A percentile compares a stretch with the other conserved stretches of the same genome.
phyloP scores from a whole-genome alignment of 2,113 vertebrate species.

The Peromyscus polionotus region DNA sequence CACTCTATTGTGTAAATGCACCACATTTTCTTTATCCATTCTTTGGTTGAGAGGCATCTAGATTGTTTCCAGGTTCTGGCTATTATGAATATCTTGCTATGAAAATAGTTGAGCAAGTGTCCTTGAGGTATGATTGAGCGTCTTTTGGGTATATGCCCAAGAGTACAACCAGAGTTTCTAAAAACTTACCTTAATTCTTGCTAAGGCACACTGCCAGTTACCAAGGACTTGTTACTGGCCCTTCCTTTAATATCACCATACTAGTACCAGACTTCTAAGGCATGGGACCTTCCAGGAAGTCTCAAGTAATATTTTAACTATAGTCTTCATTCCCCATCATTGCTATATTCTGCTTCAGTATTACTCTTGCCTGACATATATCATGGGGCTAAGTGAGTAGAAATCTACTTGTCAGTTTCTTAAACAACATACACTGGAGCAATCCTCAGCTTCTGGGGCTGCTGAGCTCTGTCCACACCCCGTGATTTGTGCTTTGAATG shows the following conservation, averaged over 20 bases:
- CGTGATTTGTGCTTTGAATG: not conserved
- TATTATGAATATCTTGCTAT: too few species aligned
- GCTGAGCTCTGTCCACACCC: too few species aligned
- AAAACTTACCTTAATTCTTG: not conserved
- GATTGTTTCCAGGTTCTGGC: too few species aligned
- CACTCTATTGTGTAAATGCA: too few species aligned
- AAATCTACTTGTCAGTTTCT: not conserved
- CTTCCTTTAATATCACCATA: not conserved
- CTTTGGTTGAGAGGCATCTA: too few species aligned
- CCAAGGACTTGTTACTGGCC: not conserved
- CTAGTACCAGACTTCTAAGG: too few species aligned
- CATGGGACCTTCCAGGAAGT: not conserved
- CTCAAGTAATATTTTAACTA: not conserved
- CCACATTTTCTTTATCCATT: too few species aligned
- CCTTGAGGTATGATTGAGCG: too few species aligned
- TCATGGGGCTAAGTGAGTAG: not conserved
- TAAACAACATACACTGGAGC: not conserved
- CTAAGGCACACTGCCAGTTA: not conserved
- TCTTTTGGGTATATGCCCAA: too few species aligned
- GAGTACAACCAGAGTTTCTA: not conserved
- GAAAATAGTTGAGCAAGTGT: too few species aligned
- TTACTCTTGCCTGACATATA: too few species aligned
- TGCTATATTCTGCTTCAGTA: fast-evolving
- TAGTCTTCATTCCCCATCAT: not conserved
- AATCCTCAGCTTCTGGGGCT: not conserved